A percentile compares a stretch with the other conserved stretches of the same genome.
Conservation (phyloP, 2,797 vertebrate species). For the Sebastes baramenuke region DNA sequence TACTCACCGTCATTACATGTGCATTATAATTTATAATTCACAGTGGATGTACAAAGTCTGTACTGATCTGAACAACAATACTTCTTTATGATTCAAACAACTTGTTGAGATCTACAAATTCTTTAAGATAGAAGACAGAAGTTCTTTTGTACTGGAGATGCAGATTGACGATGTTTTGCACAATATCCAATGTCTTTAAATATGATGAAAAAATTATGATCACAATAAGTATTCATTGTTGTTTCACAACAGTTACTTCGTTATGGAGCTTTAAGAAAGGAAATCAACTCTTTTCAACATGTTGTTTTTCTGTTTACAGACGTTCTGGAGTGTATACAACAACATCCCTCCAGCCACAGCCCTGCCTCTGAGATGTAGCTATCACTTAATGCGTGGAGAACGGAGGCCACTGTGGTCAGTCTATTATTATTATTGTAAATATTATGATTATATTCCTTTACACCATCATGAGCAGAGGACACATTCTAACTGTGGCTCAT, state of each 20-base stretch:
- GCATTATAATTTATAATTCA: not conserved
- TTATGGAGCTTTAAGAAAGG: not conserved
- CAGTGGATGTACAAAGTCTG: not conserved
- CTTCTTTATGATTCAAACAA: not conserved
- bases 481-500: not conserved
- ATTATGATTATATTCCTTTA: not conserved
- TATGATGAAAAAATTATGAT: not conserved
- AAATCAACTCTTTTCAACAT: not conserved
- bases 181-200: not conserved
- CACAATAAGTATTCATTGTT: not conserved
- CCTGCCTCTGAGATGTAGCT: constrained; percentile 89
- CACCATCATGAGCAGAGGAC: not conserved
- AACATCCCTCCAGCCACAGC: constrained; percentile 90
- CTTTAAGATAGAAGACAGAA: not conserved
- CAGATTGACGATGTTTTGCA: not conserved
- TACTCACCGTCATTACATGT: not conserved
- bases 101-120: not conserved
- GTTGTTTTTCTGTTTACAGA: constrained; percentile 69
- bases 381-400: constrained; percentile 93
- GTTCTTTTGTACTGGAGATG: not conserved
- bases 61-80: not conserved
- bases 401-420: constrained; percentile 89
- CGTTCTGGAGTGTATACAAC: constrained; percentile 96
- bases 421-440: not conserved
- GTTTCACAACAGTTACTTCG: not conserved